A percentile compares a stretch with the other conserved stretches of the same genome.
Conservation (phyloP, 2,113 vertebrate species). For the Antigone vipio region DNA sequence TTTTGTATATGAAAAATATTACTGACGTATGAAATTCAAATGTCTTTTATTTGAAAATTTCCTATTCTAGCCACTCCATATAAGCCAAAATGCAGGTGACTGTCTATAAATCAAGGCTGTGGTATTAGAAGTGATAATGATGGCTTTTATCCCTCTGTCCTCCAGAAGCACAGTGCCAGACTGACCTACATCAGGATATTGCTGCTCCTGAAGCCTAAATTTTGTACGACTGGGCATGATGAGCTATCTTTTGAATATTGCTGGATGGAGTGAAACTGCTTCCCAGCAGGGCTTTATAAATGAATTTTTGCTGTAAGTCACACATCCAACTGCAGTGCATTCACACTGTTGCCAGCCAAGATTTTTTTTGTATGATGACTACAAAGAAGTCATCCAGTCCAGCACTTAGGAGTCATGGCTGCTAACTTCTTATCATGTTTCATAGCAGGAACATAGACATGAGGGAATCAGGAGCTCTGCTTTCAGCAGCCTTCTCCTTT, state of each 20-base stretch:
- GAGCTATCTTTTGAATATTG: not conserved
- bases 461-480: not conserved
- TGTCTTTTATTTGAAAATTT: not conserved
- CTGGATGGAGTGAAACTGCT: not conserved
- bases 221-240: not conserved
- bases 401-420: not conserved
- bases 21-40: not conserved
- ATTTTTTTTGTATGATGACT: not conserved
- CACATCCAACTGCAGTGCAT: not conserved
- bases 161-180: not conserved
- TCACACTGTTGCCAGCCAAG: not conserved
- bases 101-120: not conserved
- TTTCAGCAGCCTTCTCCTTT: not conserved
- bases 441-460: not conserved
- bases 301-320: not conserved
- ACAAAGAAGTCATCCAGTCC: not conserved
- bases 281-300: not conserved
- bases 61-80: not conserved
- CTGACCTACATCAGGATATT: not conserved
- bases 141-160: not conserved
- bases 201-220: not conserved
- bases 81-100: not conserved
- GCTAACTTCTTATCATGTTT: not conserved
- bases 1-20: not conserved
- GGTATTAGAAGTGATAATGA: not conserved